A percentile compares a stretch with the other conserved stretches of the same genome.
Evolutionary conservation across 2,113 vertebrate genomes (phyloP).

Genomic region (Onychostruthus taczanowskii): DNA sequence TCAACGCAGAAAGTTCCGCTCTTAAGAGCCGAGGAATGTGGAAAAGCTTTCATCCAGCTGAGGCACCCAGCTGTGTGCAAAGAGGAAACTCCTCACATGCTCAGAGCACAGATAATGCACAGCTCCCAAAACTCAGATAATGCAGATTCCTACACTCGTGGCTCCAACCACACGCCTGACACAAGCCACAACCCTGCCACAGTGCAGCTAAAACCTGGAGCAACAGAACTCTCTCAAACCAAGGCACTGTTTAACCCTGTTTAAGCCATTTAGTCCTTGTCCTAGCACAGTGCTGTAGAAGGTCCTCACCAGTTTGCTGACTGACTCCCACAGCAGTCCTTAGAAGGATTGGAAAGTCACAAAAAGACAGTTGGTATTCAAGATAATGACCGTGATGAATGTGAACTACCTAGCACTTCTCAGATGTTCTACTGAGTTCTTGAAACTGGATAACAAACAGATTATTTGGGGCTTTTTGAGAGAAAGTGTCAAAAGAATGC

Average conservation of each 20-base stretch:
- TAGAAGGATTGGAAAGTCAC: background rate
- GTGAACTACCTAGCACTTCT: background rate
- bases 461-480: background rate
- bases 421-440: background rate
- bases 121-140: background rate
- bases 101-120: background rate
- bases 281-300: background rate
- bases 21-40: background rate
- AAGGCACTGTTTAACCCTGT: background rate
- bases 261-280: background rate
- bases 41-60: background rate
- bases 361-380: background rate
- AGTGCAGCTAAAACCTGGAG: background rate
- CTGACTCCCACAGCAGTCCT: background rate
- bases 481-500: background rate
- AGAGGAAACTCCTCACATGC: background rate
- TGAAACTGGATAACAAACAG: background rate
- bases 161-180: background rate
- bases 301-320: background rate
- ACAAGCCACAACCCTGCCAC: background rate
- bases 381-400: background rate
- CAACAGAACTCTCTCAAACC: background rate
- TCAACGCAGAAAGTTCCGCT: background rate
- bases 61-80: background rate
- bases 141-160: accelerated